Conservation (phyloP, 2,888 invertebrate genomes). For the Erebia epiphron region DNA sequence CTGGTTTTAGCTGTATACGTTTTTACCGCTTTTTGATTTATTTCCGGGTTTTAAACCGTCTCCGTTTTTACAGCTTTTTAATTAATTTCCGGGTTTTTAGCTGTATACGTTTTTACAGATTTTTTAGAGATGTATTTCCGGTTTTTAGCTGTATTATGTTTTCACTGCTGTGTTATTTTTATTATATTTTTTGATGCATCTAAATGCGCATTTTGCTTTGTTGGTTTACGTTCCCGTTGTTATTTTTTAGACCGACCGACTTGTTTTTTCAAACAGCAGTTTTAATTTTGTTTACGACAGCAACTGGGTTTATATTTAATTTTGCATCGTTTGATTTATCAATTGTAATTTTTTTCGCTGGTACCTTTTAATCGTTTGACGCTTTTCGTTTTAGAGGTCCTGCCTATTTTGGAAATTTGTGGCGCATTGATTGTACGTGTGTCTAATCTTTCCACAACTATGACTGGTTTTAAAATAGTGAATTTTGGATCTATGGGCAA, state of each 20-base stretch:
- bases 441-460: background rate
- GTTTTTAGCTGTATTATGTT: no score
- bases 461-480: background rate
- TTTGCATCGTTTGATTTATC: background rate
- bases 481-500: background rate
- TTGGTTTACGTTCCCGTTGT: conserved; percentile 3
- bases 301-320: background rate
- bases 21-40: no score
- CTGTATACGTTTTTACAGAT: no score
- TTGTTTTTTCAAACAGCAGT: background rate
- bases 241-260: background rate
- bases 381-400: background rate
- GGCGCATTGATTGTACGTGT: background rate
- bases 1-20: no score
- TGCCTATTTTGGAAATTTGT: background rate
- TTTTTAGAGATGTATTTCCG: no score
- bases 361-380: background rate
- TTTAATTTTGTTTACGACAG: background rate
- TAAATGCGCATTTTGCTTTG: background rate
- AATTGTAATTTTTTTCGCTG: background rate
- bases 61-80: no score
- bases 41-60: no score
- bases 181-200: background rate
- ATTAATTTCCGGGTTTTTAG: no score
- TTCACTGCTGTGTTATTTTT: background rate